These are phyloP conservation scores for Amorpha juglandis DNA, from an alignment of 2,888 invertebrate species.

Conservation along the genomic window DNA sequence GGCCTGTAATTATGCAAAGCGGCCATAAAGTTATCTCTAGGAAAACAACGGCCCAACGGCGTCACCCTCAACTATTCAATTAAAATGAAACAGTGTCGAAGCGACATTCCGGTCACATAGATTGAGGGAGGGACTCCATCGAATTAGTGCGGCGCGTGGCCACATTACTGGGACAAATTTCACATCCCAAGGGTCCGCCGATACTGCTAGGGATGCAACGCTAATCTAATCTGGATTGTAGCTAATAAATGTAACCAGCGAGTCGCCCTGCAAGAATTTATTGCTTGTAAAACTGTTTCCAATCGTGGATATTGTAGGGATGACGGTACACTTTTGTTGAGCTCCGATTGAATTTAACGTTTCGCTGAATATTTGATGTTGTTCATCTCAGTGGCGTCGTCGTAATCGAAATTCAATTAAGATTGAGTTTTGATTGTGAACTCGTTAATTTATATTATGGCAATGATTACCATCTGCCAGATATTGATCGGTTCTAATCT, in stretches of 20 bases:
- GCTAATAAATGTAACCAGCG: conserved; percentile 82
- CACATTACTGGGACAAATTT: conserved; percentile 82
- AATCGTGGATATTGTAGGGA: conserved; percentile 78
- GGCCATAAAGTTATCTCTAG: conserved; percentile 79
- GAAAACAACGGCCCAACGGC: conserved; percentile 75
- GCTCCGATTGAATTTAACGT: conserved; percentile 79
- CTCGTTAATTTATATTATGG: background rate
- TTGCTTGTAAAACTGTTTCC: conserved; percentile 84
- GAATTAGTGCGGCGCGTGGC: conserved; percentile 83
- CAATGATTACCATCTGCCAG: conserved; percentile 3
- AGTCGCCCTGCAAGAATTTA: conserved; percentile 78
- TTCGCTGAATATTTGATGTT: conserved; percentile 63
- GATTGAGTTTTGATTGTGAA: conserved; percentile 4
- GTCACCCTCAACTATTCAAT: conserved; percentile 81
- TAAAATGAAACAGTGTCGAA: conserved; percentile 77
- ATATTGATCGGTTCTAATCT: background rate
- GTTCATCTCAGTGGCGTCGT: conserved; percentile 32
- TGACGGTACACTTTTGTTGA: conserved; percentile 66
- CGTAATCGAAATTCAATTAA: conserved; percentile 22
- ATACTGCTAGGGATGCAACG: conserved; percentile 71
- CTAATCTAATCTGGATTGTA: conserved; percentile 83
- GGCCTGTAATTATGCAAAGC: conserved; percentile 79
- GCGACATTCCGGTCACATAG: conserved; percentile 80
- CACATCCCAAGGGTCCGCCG: conserved; percentile 66
- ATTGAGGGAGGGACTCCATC: conserved; percentile 71